Percentiles rank a stretch among this genome's conserved stretches.
These are phyloP conservation scores for Pagrus major DNA, from an alignment of 2,113 vertebrate species.

Conservation along the genomic window DNA sequence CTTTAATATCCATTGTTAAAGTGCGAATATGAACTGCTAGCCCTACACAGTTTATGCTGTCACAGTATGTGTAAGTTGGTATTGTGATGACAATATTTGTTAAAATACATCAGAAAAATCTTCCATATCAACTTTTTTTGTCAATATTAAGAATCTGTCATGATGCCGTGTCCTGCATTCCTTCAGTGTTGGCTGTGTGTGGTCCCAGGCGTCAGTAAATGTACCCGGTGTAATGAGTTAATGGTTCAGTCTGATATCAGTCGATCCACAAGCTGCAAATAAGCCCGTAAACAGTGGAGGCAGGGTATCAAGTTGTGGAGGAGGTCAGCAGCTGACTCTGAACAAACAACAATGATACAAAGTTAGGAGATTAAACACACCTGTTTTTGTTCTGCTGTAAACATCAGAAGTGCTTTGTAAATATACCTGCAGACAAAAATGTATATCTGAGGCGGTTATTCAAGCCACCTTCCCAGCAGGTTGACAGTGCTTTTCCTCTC, in stretches of 20 bases:
- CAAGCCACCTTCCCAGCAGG: neutral
- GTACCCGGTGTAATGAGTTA: too few species aligned
- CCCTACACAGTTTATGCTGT: neutral
- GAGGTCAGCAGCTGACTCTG: neutral
- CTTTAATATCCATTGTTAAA: neutral
- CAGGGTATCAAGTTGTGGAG: neutral
- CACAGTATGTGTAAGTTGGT: neutral
- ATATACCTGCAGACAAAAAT: neutral
- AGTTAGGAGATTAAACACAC: neutral
- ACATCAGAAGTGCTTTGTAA: neutral
- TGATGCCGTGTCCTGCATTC: too few species aligned
- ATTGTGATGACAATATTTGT: neutral
- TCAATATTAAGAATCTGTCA: neutral
- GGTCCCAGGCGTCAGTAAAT: too few species aligned
- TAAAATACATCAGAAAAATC: neutral
- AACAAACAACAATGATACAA: neutral
- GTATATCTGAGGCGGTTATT: neutral
- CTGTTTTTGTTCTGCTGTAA: neutral
- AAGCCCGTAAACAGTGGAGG: neutral
- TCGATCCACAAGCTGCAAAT: too few species aligned
- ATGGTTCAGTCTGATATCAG: too few species aligned
- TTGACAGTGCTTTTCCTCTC: constrained; percentile 5
- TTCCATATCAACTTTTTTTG: neutral
- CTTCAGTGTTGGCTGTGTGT: neutral
- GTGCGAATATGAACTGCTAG: neutral